Percentiles rank a stretch among this genome's conserved stretches.
Evolutionary conservation across 1,140 invertebrate species (phyloP).

Genomic region (Penaeus vannamei): DNA sequence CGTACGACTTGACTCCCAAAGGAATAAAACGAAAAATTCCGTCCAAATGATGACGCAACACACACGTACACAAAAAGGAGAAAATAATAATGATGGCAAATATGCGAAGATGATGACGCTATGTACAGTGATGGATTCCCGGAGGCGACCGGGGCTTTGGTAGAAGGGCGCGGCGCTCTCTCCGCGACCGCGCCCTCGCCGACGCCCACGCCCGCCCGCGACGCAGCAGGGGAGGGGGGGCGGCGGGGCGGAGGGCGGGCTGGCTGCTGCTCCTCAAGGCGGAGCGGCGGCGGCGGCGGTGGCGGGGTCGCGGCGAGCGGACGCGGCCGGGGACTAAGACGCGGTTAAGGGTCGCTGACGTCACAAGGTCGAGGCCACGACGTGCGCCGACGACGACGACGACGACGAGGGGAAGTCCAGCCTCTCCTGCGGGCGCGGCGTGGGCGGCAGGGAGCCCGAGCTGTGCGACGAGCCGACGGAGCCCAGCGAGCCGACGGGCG

Average conservation of each 20-base stretch:
- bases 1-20: too few species aligned
- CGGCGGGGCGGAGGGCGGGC: neutral
- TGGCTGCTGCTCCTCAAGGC: neutral
- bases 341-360: conserved; percentile 51
- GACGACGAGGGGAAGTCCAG: conserved; percentile 21
- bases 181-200: too few species aligned
- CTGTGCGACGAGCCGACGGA: conserved; percentile 60
- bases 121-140: too few species aligned
- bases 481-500: conserved; percentile 54
- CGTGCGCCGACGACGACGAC: conserved; percentile 35
- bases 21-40: too few species aligned
- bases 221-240: too few species aligned
- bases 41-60: too few species aligned
- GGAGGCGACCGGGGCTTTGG: too few species aligned
- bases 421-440: conserved; percentile 54
- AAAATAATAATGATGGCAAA: too few species aligned
- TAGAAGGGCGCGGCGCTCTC: too few species aligned
- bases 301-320: conserved; percentile 10
- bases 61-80: too few species aligned
- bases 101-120: too few species aligned
- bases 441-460: conserved; percentile 57
- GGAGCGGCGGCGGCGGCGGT: neutral
- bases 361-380: conserved; percentile 53
- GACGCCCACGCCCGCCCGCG: too few species aligned
- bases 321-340: conserved; percentile 38